A percentile compares a stretch with the other conserved stretches of the same genome.
Conservation (phyloP, 2,888 invertebrate species). For the Drosophila lacicola region DNA sequence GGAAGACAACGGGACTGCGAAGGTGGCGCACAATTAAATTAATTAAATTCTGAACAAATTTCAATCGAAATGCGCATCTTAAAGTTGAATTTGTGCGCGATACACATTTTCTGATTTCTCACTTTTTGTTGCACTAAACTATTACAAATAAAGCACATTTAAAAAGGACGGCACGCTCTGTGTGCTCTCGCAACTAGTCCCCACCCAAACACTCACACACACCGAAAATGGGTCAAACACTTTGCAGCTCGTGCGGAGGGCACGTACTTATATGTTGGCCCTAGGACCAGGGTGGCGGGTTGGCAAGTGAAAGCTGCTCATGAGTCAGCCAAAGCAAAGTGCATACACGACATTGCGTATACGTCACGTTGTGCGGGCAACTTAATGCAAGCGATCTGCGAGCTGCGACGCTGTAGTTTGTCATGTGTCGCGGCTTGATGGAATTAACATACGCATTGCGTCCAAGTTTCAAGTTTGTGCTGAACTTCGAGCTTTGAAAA, state of each 20-base stretch:
- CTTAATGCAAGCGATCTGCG: conserved; percentile 63
- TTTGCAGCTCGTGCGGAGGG: conserved; percentile 44
- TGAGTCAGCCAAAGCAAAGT: conserved; percentile 63
- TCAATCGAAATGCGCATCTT: conserved; percentile 20
- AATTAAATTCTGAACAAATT: conserved; percentile 39
- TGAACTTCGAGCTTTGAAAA: conserved; percentile 36
- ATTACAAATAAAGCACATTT: conserved; percentile 64
- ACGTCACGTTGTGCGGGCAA: conserved; percentile 67
- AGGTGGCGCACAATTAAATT: conserved; percentile 32
- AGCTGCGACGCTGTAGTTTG: conserved; percentile 39
- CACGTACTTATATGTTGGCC: conserved; percentile 53
- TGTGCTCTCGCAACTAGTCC: background rate
- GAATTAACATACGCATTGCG: conserved; percentile 61
- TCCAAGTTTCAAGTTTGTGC: conserved; percentile 19
- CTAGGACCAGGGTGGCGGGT: background rate
- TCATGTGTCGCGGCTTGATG: conserved; percentile 58
- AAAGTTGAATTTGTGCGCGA: conserved; percentile 36
- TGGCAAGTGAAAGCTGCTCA: conserved; percentile 44
- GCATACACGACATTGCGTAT: conserved; percentile 74
- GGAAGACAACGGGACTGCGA: conserved; percentile 17
- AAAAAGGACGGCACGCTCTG: conserved; percentile 31
- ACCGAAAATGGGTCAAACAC: conserved; percentile 67
- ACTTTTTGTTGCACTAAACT: conserved; percentile 39
- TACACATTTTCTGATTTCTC: conserved; percentile 33
- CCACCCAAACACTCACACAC: conserved; percentile 4